phyloP scores from a whole-genome alignment of 2,888 invertebrate species.

The Leptinotarsa peninsularis region DNA sequence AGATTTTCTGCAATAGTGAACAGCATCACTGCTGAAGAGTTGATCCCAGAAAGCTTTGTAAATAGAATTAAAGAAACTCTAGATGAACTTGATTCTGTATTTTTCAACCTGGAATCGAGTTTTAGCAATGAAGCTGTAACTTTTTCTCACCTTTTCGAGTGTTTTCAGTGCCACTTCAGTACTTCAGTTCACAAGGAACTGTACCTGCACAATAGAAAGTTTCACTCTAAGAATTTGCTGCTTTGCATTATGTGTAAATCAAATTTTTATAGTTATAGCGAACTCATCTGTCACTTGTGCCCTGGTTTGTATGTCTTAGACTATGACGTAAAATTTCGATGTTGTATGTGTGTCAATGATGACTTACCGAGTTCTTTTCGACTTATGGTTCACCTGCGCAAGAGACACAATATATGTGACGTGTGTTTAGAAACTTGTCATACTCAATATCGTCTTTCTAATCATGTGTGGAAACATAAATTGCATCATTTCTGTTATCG shows the following conservation, averaged over 20 bases:
- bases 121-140: slow-evolving; percentile 70
- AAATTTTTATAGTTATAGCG: slow-evolving; percentile 89
- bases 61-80: slow-evolving; percentile 74
- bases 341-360: slow-evolving; percentile 83
- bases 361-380: slow-evolving; percentile 88
- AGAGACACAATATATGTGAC: slow-evolving; percentile 87
- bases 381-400: slow-evolving; percentile 88
- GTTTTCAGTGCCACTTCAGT: slow-evolving; percentile 86
- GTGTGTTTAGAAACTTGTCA: slow-evolving; percentile 86
- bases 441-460: slow-evolving; percentile 83
- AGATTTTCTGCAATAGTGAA: slow-evolving; percentile 83
- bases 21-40: slow-evolving; percentile 81
- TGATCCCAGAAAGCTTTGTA: slow-evolving; percentile 79
- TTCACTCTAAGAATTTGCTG: slow-evolving; percentile 86
- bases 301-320: slow-evolving; percentile 78
- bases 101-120: slow-evolving; percentile 81
- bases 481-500: slow-evolving; percentile 87
- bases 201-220: slow-evolving; percentile 86
- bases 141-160: slow-evolving; percentile 81
- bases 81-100: slow-evolving; percentile 73
- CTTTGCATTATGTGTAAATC: slow-evolving; percentile 89
- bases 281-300: slow-evolving; percentile 87
- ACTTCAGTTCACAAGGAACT: slow-evolving; percentile 85
- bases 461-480: slow-evolving; percentile 93
- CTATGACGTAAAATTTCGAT: slow-evolving; percentile 80